Base-by-base conservation (phyloP, 1,140 invertebrate species). In the Meloidogyne chitwoodi region DNA sequence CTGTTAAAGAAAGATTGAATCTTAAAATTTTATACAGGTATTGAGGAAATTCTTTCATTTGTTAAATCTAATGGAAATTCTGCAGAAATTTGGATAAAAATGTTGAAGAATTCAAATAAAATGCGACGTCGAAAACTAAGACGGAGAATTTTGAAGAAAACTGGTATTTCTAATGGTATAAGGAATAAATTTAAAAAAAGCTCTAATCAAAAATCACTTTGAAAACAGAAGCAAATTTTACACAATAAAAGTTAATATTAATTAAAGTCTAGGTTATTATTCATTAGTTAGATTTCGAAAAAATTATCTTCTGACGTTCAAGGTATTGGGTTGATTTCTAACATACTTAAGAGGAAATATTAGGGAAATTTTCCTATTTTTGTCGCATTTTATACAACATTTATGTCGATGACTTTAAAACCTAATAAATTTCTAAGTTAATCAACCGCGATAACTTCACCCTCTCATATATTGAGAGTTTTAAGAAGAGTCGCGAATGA, bases 61-160 rank as follows among this genome's bases (percentile, higher is more conserved):
- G 56, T 38, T 48, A 74, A 78, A 48, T 69, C n/a, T 26, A 34
- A 75, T 41, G 44, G 56, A 41, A 64, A 73, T 14, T 12, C 26
- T 29, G 16, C 6, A 44, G 27, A 5, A 62, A 65, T 75, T 27
- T 68, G 74, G 74, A 62, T 31, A 74, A 76, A 74, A 63, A 41
- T 66, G 16, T 41, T 79, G 34, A 79, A 81, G 77, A 79, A 81
- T n/a, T 48, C 76, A 27, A 79, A 79, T 44, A 79, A 79, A 62
- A 31, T 62, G 29, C 48, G 29, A 63, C 71, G 71, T 19, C 71
- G 71, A 64, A 68, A 31, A 19, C 22, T n/a, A 10, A 48, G 76
- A 22, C 75, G 38, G 27, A 75, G 77, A 24, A 6, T 66, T 3
- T 0, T 6, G 8, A 27, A 73, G 10, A 72, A 14, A 22, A 38